Evolutionary conservation across 2,113 vertebrate genomes (phyloP).

Genomic region (Athene cunicularia): DNA sequence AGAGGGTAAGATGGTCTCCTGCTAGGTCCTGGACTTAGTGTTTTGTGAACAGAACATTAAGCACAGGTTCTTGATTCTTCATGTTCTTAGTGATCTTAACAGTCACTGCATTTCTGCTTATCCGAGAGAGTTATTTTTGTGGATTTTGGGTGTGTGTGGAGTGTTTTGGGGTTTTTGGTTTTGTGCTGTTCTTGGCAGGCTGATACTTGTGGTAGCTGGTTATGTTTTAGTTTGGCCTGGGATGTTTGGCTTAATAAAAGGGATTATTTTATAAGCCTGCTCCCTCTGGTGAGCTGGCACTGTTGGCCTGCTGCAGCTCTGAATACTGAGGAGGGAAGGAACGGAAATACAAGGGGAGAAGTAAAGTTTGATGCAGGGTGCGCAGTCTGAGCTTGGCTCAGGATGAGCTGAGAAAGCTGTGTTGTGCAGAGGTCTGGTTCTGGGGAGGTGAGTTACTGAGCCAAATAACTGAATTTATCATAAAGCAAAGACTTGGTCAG

Average conservation of each 20-base stretch:
- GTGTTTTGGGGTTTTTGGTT: neutral
- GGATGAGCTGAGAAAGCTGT: neutral
- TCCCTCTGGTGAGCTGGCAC: neutral
- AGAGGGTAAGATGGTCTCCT: neutral
- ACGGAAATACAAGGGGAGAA: neutral
- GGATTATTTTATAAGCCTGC: neutral
- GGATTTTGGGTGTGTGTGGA: no score
- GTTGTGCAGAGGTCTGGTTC: neutral
- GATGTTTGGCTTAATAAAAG: neutral
- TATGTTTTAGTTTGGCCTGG: neutral
- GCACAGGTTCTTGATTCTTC: neutral
- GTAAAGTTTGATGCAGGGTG: neutral
- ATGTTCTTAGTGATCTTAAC: neutral
- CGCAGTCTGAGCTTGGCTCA: neutral
- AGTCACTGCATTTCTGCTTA: neutral
- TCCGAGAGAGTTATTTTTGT: neutral
- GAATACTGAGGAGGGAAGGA: neutral
- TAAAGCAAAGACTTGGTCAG: neutral
- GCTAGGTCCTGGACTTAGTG: neutral
- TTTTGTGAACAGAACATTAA: neutral
- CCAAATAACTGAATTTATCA: neutral
- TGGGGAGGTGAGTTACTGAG: neutral
- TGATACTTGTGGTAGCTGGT: neutral
- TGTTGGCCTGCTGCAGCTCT: neutral
- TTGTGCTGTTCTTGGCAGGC: neutral